Evolutionary conservation across 2,888 invertebrate genomes (phyloP).

Genomic region (Poecilus cupreus): DNA sequence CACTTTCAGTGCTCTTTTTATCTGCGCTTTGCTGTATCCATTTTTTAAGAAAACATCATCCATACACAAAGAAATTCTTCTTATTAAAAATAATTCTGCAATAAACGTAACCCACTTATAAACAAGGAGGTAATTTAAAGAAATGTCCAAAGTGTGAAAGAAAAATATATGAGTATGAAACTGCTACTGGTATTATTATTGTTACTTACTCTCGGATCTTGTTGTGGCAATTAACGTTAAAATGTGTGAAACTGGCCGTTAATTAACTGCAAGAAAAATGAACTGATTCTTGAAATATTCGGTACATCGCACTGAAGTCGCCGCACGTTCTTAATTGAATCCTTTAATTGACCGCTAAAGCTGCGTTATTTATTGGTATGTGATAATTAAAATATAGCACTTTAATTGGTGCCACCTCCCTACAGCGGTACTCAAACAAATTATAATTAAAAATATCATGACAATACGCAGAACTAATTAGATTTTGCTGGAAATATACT

Average conservation of each 20-base stretch:
- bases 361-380: neutral
- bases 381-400: neutral
- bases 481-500: no score
- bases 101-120: no score
- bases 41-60: no score
- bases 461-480: no score
- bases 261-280: neutral
- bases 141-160: neutral
- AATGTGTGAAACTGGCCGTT: constrained; percentile 1
- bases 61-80: no score
- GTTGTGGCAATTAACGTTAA: neutral
- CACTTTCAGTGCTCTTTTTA: no score
- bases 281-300: neutral
- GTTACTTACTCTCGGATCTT: neutral
- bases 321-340: neutral
- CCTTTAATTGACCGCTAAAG: neutral
- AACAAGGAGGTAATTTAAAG: neutral
- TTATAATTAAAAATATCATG: no score
- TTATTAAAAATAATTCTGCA: no score
- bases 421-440: neutral
- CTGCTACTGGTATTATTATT: neutral
- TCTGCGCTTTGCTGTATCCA: no score
- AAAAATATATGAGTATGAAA: neutral
- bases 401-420: neutral
- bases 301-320: neutral